phyloP scores from a whole-genome alignment of 1,140 invertebrate genomes.

The Lordiphosa collinella region DNA sequence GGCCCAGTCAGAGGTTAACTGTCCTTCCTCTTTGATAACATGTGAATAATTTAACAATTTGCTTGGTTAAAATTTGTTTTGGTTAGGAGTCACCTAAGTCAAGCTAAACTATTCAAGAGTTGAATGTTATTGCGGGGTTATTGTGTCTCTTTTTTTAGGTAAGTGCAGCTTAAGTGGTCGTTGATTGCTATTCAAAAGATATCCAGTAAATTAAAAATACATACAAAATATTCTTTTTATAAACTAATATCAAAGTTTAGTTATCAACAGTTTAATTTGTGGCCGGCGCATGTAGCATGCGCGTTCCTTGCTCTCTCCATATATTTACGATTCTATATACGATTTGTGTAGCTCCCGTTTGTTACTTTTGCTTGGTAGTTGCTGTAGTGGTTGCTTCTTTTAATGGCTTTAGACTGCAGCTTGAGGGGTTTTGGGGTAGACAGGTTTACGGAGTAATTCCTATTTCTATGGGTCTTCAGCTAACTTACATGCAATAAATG shows the following conservation, averaged over 20 bases:
- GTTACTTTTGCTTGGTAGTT: conserved; percentile 6
- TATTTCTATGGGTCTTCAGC: conserved; percentile 39
- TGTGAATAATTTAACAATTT: conserved; percentile 11
- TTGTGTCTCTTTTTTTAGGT: conserved; percentile 9
- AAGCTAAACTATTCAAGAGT: no score
- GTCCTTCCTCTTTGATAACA: conserved; percentile 2
- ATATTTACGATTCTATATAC: conserved; percentile 32
- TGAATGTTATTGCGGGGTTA: background rate
- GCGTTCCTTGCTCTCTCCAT: conserved; percentile 80
- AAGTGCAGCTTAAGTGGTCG: conserved; percentile 22
- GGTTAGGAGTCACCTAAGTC: no score
- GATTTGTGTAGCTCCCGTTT: conserved; percentile 1
- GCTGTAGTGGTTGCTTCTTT: conserved; percentile 15
- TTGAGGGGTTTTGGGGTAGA: conserved; percentile 5
- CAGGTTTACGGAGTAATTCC: conserved; percentile 15
- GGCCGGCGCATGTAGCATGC: conserved; percentile 63
- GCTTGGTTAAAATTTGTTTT: background rate
- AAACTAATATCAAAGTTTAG: conserved; percentile 95
- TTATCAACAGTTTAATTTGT: conserved; percentile 79
- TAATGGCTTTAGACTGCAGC: conserved; percentile 6
- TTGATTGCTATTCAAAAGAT: conserved; percentile 40
- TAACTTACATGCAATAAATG: conserved; percentile 66
- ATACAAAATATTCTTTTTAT: conserved; percentile 66
- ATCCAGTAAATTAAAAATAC: conserved; percentile 63
- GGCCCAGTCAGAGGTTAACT: background rate